Evolutionary conservation across 2,797 vertebrate species (phyloP), one percentile per base, ranked within the genome.

Genomic region (Presbytis comata): DNA sequence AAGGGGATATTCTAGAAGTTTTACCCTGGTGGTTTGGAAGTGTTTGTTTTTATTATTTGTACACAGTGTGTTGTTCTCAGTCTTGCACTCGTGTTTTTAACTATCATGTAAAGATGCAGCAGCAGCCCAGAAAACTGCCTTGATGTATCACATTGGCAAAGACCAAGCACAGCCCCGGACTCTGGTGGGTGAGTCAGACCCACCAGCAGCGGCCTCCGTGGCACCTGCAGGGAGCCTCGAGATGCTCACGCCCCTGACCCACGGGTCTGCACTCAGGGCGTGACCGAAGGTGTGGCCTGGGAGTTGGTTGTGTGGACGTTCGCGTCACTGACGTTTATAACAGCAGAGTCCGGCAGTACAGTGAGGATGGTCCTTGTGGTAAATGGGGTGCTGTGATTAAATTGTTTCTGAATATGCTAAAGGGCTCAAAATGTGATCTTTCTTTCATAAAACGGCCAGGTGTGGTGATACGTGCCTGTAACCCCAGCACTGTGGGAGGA

Each of bases 31-130:
- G 70, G 26, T 21, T 10, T 16, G 26, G 30, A 33, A 46, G 3
- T n/a, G 1, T 41, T 24, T 55, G 44, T 44, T 13, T 53, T 11
- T 50, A 3, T n/a, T 13, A 9, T 8, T 33, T 16, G 11, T 2
- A 6, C 0, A 0, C 7, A 0, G 0, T 0, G 17, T 24, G 13
- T 8, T 46, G 36, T 24, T 14, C 53, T 24, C 21, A 8, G 72
- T 13, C 22, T 26, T 16, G 5, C 53, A 3, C 48, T 3, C 3
- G 21, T 17, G 10, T 17, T 16, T 72, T 3, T 1, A 1, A 2
- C 39, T 10, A 0, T 7, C 13, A 8, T 5, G 1, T 6, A 24
- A 74, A 28, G 36, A 74, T 67, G 64, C 64, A n/a, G n/a, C 16
- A n/a, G 61, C 19, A 53, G 50, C 19, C 50, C 50, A 3, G 12